Evolutionary conservation across 2,888 invertebrate genomes (phyloP).

Genomic region (Marronus borbonicus): DNA sequence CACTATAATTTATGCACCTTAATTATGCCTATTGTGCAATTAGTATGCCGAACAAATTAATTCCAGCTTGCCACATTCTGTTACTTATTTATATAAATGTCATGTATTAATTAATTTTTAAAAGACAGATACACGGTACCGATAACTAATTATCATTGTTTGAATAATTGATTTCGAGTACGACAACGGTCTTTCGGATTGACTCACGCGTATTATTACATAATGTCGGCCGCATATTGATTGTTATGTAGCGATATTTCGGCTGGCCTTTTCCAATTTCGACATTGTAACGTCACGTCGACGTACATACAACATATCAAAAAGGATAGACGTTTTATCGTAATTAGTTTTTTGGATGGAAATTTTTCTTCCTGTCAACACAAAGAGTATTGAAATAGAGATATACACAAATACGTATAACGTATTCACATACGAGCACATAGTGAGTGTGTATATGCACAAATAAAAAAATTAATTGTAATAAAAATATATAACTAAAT

Average conservation of each 20-base stretch:
- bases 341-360: too few species aligned
- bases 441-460: too few species aligned
- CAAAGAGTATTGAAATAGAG: too few species aligned
- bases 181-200: slow-evolving; percentile 30
- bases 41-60: slow-evolving; percentile 51
- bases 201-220: slow-evolving; percentile 26
- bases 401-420: too few species aligned
- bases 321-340: too few species aligned
- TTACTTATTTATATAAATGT: slow-evolving; percentile 51
- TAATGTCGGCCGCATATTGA: neutral
- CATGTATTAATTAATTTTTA: slow-evolving; percentile 53
- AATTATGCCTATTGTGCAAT: slow-evolving; percentile 48
- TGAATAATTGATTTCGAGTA: slow-evolving; percentile 51
- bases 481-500: too few species aligned
- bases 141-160: slow-evolving; percentile 53
- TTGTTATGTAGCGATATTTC: too few species aligned
- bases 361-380: too few species aligned
- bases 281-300: too few species aligned
- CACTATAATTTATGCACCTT: slow-evolving; percentile 36
- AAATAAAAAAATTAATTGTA: too few species aligned
- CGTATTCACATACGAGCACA: too few species aligned
- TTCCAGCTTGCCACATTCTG: slow-evolving; percentile 47
- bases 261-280: neutral
- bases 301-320: too few species aligned
- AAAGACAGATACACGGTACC: slow-evolving; percentile 48